Conservation (phyloP, 2,888 invertebrate species). For the Drosophila prolongata region DNA sequence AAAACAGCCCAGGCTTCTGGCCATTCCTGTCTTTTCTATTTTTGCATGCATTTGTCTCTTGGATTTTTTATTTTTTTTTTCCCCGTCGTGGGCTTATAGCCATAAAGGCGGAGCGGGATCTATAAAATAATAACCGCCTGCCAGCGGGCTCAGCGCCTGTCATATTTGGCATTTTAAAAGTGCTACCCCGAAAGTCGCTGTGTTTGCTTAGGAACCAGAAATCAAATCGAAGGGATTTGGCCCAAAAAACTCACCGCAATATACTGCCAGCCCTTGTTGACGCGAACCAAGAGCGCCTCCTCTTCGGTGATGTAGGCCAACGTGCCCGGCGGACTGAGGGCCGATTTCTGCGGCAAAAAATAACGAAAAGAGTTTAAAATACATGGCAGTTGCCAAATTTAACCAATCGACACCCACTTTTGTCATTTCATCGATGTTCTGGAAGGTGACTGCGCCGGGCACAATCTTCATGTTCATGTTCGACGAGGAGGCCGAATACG, state of each 20-base stretch:
- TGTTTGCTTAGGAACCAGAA: constrained; percentile 57
- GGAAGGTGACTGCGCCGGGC: constrained; percentile 94
- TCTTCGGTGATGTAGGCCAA: constrained; percentile 96
- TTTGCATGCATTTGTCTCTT: constrained; percentile 22
- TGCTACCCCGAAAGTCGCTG: constrained; percentile 19
- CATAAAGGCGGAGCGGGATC: constrained; percentile 36
- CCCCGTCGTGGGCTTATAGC: constrained; percentile 11
- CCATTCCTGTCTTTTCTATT: too few relatives aligned
- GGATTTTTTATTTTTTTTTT: constrained; percentile 4
- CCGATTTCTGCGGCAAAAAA: constrained; percentile 87
- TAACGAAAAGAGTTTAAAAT: constrained; percentile 42
- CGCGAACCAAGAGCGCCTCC: constrained; percentile 94
- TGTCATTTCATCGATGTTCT: constrained; percentile 93
- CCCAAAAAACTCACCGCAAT: constrained; percentile 90
- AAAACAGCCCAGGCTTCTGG: constrained; percentile 1
- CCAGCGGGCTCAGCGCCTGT: constrained; percentile 43
- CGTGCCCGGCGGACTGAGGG: constrained; percentile 93
- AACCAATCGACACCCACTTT: constrained; percentile 85
- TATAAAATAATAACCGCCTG: constrained; percentile 67
- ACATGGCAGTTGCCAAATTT: constrained; percentile 26
- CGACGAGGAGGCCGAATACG: constrained; percentile 82
- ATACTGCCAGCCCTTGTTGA: constrained; percentile 97
- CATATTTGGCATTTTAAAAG: constrained; percentile 62
- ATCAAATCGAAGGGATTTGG: constrained; percentile 18
- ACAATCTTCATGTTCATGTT: constrained; percentile 87